Conservation (phyloP, 30 jellyfish, hydroid and myxozoan species). For the Aurelia aurita complex sp. Pacific region DNA sequence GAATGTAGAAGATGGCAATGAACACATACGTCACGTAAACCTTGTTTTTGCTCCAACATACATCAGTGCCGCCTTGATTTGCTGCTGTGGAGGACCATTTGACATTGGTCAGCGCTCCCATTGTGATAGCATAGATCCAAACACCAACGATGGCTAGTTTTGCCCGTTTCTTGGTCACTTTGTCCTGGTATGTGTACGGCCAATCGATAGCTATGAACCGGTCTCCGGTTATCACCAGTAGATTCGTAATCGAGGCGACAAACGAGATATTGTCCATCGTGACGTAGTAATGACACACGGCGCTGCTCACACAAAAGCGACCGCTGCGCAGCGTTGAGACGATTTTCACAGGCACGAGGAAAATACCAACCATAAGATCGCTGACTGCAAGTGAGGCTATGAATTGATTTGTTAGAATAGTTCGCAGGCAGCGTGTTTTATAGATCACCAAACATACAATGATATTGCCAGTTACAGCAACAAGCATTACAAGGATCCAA, state of each 20-base stretch:
- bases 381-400: constrained; percentile 92
- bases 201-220: constrained; percentile 81
- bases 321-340: constrained; percentile 60
- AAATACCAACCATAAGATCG: constrained; percentile 76
- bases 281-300: constrained; percentile 69
- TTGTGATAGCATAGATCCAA: constrained; percentile 78
- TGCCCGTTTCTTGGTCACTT: constrained; percentile 61
- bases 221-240: constrained; percentile 85
- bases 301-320: constrained; percentile 49
- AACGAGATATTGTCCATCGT: constrained; percentile 80
- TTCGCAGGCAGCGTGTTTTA: constrained; percentile 46
- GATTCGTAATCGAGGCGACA: constrained; percentile 91
- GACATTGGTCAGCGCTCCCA: constrained; percentile 78
- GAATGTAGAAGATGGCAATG: constrained; percentile 74
- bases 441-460: constrained; percentile 66
- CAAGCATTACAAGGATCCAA: constrained; percentile 52
- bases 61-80: background rate
- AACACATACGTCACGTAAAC: constrained; percentile 48
- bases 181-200: constrained; percentile 74
- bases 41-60: constrained; percentile 45
- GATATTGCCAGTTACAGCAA: constrained; percentile 58
- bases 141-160: constrained; percentile 56
- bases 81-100: constrained; percentile 50
- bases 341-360: constrained; percentile 79
- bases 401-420: constrained; percentile 61